Evolutionary conservation across 2,797 vertebrate species (phyloP), one percentile per base, ranked within the genome.

Genomic region (Lacerta viridis): DNA sequence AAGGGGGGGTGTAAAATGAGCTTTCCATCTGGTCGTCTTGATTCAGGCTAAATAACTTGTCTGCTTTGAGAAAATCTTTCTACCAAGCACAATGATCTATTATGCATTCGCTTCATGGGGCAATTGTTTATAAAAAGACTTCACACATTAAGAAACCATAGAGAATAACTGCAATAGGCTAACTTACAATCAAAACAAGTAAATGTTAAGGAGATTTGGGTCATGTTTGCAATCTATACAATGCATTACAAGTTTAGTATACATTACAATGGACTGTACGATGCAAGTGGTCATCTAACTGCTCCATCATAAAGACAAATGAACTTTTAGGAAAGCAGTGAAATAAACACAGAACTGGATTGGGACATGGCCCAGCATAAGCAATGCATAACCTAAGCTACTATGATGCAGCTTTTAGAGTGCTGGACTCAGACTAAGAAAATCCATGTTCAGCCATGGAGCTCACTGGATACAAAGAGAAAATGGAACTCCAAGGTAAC

Each of bases 1-100:
- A 93, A 94, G 89, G 93, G 94, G 95, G 96, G 95, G 95, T 95
- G 93, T 93, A 95, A 96, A 96, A 94, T 92, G 83, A 94, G 90
- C 90, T 95, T 95, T 93, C 94, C 95, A 97, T 96, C 93, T 96
- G 96, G 92, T 86, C 87, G 92, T 83, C 74, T 84, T 95, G 93
- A 93, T 94, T 95, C 88, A 94, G 93, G 87, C 74, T 94, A 96
- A 96, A 94, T 92, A 92, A 92, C 15, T 36, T 93, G 85, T 83
- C 84, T 92, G 59, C 66, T 91, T 93, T 94, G 88, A 96, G 86
- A 68, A 95, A 93, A 76, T 90, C 11, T 75, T 95, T 92, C 84
- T 89, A 77, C 86, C 59, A 92, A 93, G 64, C 41, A 91, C 89
- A 94, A 87, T 41, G 86, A 27, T 86, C 71, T 17, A 83, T 0